phyloP scores from a whole-genome alignment of 37 sponge, comb jelly and placozoan genomes.

The Corticium candelabrum region DNA sequence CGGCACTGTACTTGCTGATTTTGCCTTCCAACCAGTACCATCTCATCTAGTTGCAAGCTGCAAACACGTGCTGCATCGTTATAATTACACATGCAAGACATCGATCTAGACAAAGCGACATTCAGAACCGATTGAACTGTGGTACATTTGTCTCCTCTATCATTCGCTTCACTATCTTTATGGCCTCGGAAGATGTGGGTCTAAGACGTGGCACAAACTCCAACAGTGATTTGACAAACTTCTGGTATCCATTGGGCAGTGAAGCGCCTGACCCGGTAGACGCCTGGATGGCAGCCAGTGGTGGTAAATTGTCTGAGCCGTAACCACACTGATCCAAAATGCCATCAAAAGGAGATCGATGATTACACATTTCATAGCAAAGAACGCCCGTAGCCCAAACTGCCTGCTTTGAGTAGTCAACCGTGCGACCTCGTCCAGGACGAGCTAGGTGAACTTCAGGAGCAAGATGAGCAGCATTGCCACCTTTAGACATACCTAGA shows the following conservation, averaged over 20 bases:
- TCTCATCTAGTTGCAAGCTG: no score
- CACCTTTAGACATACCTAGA: constrained; percentile 37
- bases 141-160: no score
- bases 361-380: constrained; percentile 55
- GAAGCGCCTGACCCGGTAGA: not conserved
- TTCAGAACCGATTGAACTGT: no score
- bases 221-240: constrained; percentile 27
- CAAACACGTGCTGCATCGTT: no score
- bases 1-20: no score
- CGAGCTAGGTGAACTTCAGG: constrained; percentile 62
- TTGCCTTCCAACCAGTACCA: no score
- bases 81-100: no score
- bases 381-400: constrained; percentile 83
- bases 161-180: constrained; percentile 7
- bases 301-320: constrained; percentile 19
- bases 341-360: constrained; percentile 11
- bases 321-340: constrained; percentile 39
- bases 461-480: constrained; percentile 49
- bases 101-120: no score
- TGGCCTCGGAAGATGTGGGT: constrained; percentile 19
- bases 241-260: constrained; percentile 7
- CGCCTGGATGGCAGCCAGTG: constrained; percentile 14
- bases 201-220: constrained; percentile 6
- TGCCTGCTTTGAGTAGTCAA: constrained; percentile 46
- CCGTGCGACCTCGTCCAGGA: constrained; percentile 31